Percentiles rank a stretch among this genome's conserved stretches.
phyloP scores from a whole-genome alignment of 2,797 vertebrate species.

The Crocidura indochinensis region DNA sequence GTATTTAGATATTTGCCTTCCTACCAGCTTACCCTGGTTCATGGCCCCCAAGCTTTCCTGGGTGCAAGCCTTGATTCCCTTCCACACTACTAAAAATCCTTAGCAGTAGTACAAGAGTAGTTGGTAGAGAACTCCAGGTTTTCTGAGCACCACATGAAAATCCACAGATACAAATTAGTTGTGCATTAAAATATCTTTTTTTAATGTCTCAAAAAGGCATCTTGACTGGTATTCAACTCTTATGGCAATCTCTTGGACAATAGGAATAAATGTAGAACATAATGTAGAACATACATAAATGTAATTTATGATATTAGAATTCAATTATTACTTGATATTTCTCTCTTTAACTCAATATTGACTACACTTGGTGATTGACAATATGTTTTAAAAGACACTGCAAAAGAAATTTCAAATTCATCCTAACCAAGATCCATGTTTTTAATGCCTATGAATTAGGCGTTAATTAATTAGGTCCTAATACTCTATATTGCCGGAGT shows the following conservation, averaged over 20 bases:
- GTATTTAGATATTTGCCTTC: no score
- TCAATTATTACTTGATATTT: constrained; percentile 5
- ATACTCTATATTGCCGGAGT: neutral
- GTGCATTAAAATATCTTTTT: neutral
- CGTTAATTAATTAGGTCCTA: neutral
- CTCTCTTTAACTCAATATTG: neutral
- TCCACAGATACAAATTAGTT: no score
- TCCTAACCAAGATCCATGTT: neutral
- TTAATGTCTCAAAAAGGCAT: neutral
- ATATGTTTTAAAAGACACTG: neutral
- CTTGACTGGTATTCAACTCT: neutral
- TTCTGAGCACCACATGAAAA: no score
- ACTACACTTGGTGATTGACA: neutral
- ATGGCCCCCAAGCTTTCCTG: no score
- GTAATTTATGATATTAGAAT: neutral
- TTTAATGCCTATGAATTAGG: neutral
- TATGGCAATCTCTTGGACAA: neutral
- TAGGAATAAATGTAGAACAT: neutral
- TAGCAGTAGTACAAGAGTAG: no score
- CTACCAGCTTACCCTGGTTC: no score
- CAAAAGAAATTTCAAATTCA: neutral
- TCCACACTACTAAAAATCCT: no score
- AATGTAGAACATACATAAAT: no score
- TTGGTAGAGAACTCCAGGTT: no score
- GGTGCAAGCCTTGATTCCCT: no score